Conservation (phyloP, 2,888 invertebrate species). For the Hyppa rectilinea region DNA sequence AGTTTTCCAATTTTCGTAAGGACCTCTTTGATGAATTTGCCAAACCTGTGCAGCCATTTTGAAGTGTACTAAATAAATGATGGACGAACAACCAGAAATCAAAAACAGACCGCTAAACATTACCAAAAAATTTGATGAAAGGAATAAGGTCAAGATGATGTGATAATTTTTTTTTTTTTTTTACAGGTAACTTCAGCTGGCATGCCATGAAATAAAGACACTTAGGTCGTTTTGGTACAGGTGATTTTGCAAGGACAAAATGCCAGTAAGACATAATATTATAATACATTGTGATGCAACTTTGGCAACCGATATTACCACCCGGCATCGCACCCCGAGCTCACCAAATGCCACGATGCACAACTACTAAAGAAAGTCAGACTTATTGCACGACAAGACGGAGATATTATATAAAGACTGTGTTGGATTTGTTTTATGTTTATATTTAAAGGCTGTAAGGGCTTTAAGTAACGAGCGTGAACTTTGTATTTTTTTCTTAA, state of each 20-base stretch:
- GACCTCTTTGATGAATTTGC: too few relatives aligned
- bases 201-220: not conserved
- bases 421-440: constrained; percentile 45
- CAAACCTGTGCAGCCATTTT: too few relatives aligned
- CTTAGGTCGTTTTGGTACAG: not conserved
- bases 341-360: constrained; percentile 44
- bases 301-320: constrained; percentile 47
- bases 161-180: not conserved
- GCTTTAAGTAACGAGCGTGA: constrained; percentile 22
- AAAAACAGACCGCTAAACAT: not conserved
- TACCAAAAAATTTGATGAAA: not conserved
- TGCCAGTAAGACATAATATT: not conserved
- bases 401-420: constrained; percentile 32
- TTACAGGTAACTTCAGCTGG: not conserved
- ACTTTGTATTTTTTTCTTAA: constrained; percentile 29
- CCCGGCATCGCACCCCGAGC: constrained; percentile 23
- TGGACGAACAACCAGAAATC: not conserved
- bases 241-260: not conserved
- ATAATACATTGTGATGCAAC: not conserved
- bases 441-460: constrained; percentile 28
- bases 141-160: too few relatives aligned
- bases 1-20: too few relatives aligned
- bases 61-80: too few relatives aligned
- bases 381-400: constrained; percentile 41
- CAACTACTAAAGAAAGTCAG: constrained; percentile 41